These are phyloP conservation scores for Hydrolagus affinis DNA, from an alignment of 2,113 vertebrate species.

Conservation along the genomic window DNA sequence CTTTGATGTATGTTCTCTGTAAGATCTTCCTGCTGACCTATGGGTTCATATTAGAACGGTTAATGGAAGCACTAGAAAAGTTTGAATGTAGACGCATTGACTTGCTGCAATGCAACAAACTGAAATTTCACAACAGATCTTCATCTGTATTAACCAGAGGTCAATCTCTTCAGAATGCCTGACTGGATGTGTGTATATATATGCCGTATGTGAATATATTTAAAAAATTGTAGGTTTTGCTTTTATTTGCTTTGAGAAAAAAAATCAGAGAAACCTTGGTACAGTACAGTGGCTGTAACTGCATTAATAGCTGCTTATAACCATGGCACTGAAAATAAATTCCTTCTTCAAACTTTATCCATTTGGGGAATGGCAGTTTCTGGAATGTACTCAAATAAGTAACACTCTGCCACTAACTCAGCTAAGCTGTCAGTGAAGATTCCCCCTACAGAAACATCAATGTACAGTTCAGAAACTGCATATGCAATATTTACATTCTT, in stretches of 20 bases:
- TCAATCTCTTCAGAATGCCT: background rate
- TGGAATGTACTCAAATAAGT: conserved; percentile 37
- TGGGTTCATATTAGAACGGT: conserved; percentile 3
- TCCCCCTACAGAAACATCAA: conserved; percentile 48
- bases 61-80: conserved; percentile 21
- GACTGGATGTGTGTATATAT: background rate
- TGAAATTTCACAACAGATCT: conserved; percentile 2
- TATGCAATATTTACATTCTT: conserved; percentile 97
- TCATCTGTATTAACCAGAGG: background rate
- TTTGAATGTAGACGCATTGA: conserved; percentile 4
- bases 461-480: conserved; percentile 84
- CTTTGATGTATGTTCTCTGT: background rate
- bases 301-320: background rate
- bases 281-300: background rate
- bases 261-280: background rate
- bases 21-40: conserved; percentile 21
- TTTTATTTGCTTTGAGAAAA: conserved; percentile 6
- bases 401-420: conserved; percentile 56
- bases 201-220: background rate
- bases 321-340: conserved; percentile 20
- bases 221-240: background rate
- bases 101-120: conserved; percentile 10
- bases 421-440: conserved; percentile 56
- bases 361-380: conserved; percentile 31
- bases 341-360: background rate